Base-by-base conservation (phyloP, 1,140 invertebrate species). In the Tyrophagus putrescentiae region DNA sequence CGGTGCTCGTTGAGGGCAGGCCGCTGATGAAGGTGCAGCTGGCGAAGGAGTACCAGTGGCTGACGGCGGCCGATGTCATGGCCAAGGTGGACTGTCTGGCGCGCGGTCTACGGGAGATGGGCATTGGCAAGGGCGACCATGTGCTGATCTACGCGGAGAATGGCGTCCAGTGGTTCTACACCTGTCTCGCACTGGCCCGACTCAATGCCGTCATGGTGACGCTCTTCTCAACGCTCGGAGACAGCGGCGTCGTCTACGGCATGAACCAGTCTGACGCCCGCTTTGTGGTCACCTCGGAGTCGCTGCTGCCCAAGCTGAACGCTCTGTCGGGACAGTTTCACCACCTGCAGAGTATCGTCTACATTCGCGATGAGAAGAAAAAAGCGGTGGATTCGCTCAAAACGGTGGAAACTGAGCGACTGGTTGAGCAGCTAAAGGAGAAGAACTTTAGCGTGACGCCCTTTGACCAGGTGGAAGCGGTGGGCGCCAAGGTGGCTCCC, bases 231-330 rank as follows among this genome's bases (percentile, higher is more conserved):
- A 61, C 21, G 16, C 33, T 53, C 28, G 36, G 59, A 5, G 33
- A 62, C 28, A 91, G 97, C 7, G 94, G 91, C 3, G 84, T 98
- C 45, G 81, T 87, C 0, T 92, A 96, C 72, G 93, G 85, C 3
- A 11, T 61, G 64, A 95, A 92, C 70, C 91, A 98, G 76, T 95
- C 92, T 1, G 89, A 96, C 75, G 91, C 91, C 0, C 82, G 67
- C 16, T 64, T 66, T 57, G 52, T 71, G 13, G 60, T 74, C 33
- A 69, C 71, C 16, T 84, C 85, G 21, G 83, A 85, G 67, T 87
- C 92, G 54, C 75, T 94, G 29, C 72, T 94, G 39, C 29, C 41
- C 29, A 25, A 34, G 16, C 21, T 23, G n/a, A n/a, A n/a, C n/a
- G n/a, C n/a, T n/a, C n/a, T n/a, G n/a, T n/a, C n/a, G n/a, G n/a